Base-by-base conservation (phyloP, 2,888 invertebrate genomes). In the Notocelia uddmanniana region DNA sequence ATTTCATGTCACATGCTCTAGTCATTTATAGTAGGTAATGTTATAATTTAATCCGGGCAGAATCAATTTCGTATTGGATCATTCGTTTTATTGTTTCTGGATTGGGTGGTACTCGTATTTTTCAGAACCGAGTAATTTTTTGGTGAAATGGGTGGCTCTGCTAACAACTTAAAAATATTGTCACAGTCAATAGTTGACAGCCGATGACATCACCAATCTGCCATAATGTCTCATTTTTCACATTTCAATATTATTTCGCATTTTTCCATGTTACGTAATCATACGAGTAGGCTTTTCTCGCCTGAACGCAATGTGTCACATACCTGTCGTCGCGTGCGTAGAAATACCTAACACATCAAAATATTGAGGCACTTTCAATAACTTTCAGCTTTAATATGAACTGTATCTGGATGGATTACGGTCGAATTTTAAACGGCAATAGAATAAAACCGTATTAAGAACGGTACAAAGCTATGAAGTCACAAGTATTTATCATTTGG, bases 271-370 rank as follows among this genome's bases (percentile, higher is more conserved):
- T 62, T 34, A 45, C 21, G 55, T 63, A 55, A 69, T 69, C 62
- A 69, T 34, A 55, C 62, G 55, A 31, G 21, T 54, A 37, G 21
- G 18, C 48, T 68, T 48, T 21, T 60, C 21, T 52, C 37, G 23
- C 10, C 19, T 26, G 21, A 58, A 50, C 34, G 52, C 19, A 13
- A 45, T 19, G 23, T 45, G 60, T 62, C 18, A 55, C 55, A 69
- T 63, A 69, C 23, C 63, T 69, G 63, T 19, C 55, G 21, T 31
- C 45, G 54, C 34, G 63, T 63, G 55, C 60, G 62, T 54, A 45
- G 26, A 41, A 31, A 45, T 45, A 23, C 21, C 45, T 10, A 15
- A 52, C 50, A 10, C 37, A 23, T 52, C 21, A 11, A 15, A 50
- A 10, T 34, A 34, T 63, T 34, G 50, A 19, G 34, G 1, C 3